Percentiles rank a stretch among this genome's conserved stretches.
phyloP scores from a whole-genome alignment of 2,888 invertebrate species.

The Alloscopus bannaensis region DNA sequence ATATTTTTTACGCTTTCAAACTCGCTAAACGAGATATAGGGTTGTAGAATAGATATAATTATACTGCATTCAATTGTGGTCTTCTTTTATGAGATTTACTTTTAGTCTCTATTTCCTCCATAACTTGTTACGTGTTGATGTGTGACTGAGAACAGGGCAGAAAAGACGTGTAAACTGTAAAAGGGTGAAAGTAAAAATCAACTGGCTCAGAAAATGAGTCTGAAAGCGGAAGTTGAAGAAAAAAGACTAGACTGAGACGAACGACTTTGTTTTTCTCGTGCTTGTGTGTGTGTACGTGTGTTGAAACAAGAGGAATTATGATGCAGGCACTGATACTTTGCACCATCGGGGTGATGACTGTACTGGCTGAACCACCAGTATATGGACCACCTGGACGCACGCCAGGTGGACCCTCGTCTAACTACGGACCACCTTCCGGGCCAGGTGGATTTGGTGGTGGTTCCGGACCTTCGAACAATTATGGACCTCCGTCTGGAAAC shows the following conservation, averaged over 20 bases:
- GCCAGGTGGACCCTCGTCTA: conserved; percentile 11
- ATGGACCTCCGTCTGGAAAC: conserved; percentile 22
- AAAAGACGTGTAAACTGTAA: not conserved
- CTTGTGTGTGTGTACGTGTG: not conserved
- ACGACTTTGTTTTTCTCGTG: too few species aligned
- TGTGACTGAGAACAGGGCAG: not conserved
- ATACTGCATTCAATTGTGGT: too few species aligned
- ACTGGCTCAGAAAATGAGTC: not conserved
- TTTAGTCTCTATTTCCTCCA: too few species aligned
- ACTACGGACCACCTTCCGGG: conserved; percentile 35
- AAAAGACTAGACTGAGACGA: too few species aligned
- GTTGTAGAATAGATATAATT: too few species aligned
- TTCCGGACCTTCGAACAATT: conserved; percentile 10
- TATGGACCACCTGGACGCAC: conserved; percentile 45
- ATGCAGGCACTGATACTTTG: conserved; percentile 62
- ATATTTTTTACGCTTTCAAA: too few species aligned
- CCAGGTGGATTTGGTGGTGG: conserved; percentile 38
- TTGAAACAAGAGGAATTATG: not conserved
- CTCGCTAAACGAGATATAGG: too few species aligned
- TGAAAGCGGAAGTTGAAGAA: not conserved
- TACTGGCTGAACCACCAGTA: conserved; percentile 69
- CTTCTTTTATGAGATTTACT: too few species aligned
- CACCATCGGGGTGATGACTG: conserved; percentile 62
- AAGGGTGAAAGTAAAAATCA: not conserved
- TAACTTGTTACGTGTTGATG: not conserved